Percentiles rank a stretch among this genome's conserved stretches.
phyloP scores from a whole-genome alignment of 2,113 vertebrate species.

The Haemorhous mexicanus region DNA sequence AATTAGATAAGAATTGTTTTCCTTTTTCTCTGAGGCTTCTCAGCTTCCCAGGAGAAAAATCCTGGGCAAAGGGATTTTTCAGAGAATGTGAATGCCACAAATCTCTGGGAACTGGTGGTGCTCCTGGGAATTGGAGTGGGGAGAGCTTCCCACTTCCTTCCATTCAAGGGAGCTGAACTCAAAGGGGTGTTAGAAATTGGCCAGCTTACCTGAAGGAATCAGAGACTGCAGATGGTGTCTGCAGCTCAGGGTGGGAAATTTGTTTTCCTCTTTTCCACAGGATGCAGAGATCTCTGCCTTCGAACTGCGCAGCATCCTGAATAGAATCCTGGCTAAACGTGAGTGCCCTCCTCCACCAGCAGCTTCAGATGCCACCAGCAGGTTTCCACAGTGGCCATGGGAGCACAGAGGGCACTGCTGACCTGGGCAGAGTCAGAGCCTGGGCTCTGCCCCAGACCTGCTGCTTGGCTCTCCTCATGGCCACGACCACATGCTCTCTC shows the following conservation, averaged over 20 bases:
- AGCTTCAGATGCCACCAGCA: background rate
- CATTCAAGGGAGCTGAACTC: background rate
- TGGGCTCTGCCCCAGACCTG: background rate
- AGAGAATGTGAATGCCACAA: no score
- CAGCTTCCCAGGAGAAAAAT: no score
- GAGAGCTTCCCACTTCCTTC: background rate
- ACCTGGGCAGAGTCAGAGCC: background rate
- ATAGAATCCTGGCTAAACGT: conserved; percentile 76
- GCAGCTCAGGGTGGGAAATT: background rate
- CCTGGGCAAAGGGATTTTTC: no score
- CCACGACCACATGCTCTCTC: fast-evolving
- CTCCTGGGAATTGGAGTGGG: background rate
- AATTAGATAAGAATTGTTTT: no score
- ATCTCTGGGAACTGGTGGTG: background rate
- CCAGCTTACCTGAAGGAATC: background rate
- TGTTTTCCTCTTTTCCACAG: conserved; percentile 35
- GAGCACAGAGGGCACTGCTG: background rate
- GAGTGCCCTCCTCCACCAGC: conserved; percentile 13
- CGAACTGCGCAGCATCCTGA: conserved; percentile 75
- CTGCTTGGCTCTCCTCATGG: background rate
- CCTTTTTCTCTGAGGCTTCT: no score
- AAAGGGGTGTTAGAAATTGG: background rate
- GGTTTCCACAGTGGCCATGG: fast-evolving
- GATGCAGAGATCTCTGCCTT: conserved; percentile 80
- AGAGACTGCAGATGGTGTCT: background rate